phyloP scores from a whole-genome alignment of 2,888 invertebrate species.

The Colostygia pectinataria region DNA sequence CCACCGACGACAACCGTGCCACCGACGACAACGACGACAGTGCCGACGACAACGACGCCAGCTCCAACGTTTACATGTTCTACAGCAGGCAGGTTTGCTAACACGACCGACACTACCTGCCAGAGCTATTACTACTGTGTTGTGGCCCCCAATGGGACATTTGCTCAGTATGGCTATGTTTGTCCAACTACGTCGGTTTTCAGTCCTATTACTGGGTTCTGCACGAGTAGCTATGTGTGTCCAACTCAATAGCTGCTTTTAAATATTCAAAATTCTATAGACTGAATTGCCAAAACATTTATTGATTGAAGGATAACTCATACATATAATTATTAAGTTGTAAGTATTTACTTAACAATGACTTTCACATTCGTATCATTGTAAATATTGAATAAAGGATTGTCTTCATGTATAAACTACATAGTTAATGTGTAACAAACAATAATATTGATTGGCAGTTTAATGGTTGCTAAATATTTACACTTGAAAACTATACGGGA shows the following conservation, averaged over 20 bases:
- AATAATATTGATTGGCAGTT: constrained; percentile 32
- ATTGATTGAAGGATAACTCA: no score
- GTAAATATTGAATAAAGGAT: constrained; percentile 4
- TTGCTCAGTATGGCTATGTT: constrained; percentile 57
- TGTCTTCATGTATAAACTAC: neutral
- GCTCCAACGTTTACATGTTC: constrained; percentile 53
- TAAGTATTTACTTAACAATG: neutral
- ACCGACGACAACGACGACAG: no score
- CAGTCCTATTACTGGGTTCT: constrained; percentile 55
- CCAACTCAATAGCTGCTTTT: constrained; percentile 29
- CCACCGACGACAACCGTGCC: no score
- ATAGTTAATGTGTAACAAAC: neutral
- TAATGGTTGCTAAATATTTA: constrained; percentile 25
- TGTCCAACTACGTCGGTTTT: constrained; percentile 71
- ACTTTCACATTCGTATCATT: constrained; percentile 24
- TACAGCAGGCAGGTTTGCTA: constrained; percentile 63
- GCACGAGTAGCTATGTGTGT: constrained; percentile 68
- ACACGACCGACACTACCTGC: constrained; percentile 64
- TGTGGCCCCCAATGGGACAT: constrained; percentile 47
- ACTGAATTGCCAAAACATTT: no score
- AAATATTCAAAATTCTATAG: no score
- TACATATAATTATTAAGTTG: no score
- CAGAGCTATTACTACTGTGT: constrained; percentile 68
- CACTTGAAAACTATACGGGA: neutral
- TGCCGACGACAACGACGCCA: no score